Base-by-base conservation (phyloP, 2,888 invertebrate genomes). In the Pelosia muscerda region DNA sequence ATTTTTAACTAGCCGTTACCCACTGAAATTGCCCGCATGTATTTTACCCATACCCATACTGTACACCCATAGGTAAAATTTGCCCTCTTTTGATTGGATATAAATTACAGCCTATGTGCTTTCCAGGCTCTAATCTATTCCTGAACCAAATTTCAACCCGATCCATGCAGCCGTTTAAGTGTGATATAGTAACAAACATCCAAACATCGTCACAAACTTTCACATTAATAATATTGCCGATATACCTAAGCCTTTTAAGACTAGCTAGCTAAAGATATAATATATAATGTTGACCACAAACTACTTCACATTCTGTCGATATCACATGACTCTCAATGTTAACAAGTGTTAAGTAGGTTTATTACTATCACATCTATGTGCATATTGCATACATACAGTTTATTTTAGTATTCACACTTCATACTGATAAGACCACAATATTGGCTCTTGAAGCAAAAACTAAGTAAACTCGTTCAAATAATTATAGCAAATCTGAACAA, bases 261-360 rank as follows among this genome's bases (percentile, higher is more conserved):
- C 13, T 55, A 54, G 23, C 2, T 54, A 26, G 13, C n/a, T 49
- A 38, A 25, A 59, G 2, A 23, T 34, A 22, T 22, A 58, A 22
- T 19, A n/a, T 59, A 25, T 26, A 42, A 19, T 25, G 10, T 25
- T 42, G 11, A 60, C 38, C 38, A 25, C 59, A 59, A 59, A 58
- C 55, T 13, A 34, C 11, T 13, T 23, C 11, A 13, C 23, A 31
- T 34, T 34, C 8, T 34, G 23, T 34, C 13, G 23, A 23, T 59
- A 38, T 60, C 42, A 42, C 11, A 38, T 62, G 49, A 53, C 22
- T 62, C 9, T 15, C 9, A 59, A 38, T 28, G 11, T 22, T 28
- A n/a, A 49, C 6, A 61, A 61, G 42, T 22, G 13, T n/a, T 26
- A 38, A 26, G 10, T 59, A 38, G 34, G 26, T 61, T n/a, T 60